Percentiles rank a stretch among this genome's conserved stretches.
Conservation (phyloP, 53 echinoderm and acorn worm species). For the Henricia sp. region DNA sequence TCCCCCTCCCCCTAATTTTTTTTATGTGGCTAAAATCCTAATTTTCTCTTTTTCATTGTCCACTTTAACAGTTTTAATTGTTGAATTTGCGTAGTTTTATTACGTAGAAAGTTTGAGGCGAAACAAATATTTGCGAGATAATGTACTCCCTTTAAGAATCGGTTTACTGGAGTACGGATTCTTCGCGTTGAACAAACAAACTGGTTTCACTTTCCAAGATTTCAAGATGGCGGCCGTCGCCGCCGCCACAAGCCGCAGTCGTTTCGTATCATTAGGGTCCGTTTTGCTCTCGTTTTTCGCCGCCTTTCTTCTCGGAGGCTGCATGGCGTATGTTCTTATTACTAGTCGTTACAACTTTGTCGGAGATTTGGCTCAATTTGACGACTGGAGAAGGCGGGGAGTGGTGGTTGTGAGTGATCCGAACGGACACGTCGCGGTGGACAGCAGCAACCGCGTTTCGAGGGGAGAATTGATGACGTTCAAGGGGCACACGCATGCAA, state of each 20-base stretch:
- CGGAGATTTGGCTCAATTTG: not conserved
- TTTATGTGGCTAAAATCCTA: no score
- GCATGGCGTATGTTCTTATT: slow-evolving; percentile 56
- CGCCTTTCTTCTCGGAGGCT: slow-evolving; percentile 65
- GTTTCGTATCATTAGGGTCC: slow-evolving; percentile 36
- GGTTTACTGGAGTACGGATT: slow-evolving; percentile 37
- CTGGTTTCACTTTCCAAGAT: not conserved
- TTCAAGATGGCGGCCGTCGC: slow-evolving; percentile 43
- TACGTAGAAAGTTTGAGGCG: no score
- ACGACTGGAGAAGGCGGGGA: not conserved
- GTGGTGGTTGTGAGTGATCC: slow-evolving; percentile 48
- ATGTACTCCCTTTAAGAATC: no score
- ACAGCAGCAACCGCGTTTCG: slow-evolving; percentile 70
- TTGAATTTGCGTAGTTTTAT: no score
- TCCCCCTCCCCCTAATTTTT: no score
- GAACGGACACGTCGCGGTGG: slow-evolving; percentile 69
- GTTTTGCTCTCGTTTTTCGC: slow-evolving; percentile 49
- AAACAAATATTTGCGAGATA: no score
- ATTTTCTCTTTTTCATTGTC: no score
- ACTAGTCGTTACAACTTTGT: slow-evolving; percentile 47
- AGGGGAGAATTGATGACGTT: slow-evolving; percentile 46
- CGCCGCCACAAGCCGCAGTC: not conserved
- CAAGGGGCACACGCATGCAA: slow-evolving; percentile 49
- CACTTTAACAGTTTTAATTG: no score
- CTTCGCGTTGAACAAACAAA: slow-evolving; percentile 4